These are phyloP conservation scores for Chauna torquata DNA, from an alignment of 2,113 vertebrate species.

Conservation along the genomic window DNA sequence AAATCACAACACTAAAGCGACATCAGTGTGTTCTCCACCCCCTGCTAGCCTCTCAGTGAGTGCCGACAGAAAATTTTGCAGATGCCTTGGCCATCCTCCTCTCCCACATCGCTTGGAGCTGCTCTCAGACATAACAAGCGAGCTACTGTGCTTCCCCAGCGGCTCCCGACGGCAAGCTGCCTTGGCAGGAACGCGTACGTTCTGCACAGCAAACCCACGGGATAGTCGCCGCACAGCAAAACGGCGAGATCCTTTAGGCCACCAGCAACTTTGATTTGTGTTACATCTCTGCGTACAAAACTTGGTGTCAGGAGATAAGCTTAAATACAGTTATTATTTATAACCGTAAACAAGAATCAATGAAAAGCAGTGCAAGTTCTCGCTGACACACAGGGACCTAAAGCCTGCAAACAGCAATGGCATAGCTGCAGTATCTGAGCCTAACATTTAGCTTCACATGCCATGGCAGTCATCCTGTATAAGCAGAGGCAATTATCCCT, in stretches of 20 bases:
- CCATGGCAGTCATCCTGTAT: background rate
- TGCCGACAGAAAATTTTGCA: too few species aligned
- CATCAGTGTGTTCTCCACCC: background rate
- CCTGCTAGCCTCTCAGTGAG: background rate
- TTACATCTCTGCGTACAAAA: background rate
- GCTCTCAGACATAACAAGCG: background rate
- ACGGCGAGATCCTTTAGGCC: background rate
- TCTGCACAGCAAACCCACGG: background rate
- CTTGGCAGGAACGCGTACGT: rapidly evolving
- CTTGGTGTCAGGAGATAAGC: background rate
- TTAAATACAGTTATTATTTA: background rate
- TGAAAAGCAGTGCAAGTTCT: background rate
- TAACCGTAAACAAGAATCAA: background rate
- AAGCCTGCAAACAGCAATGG: background rate
- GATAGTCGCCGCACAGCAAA: background rate
- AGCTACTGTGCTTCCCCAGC: too few species aligned
- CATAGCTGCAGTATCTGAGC: background rate
- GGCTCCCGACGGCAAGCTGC: background rate
- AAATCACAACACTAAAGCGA: background rate
- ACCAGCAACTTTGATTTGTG: background rate
- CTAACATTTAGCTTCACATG: background rate
- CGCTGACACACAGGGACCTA: background rate
- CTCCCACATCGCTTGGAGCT: background rate
- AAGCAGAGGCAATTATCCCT: background rate
- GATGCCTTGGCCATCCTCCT: background rate